phyloP scores from a whole-genome alignment of 2,797 vertebrate genomes.

The Mionectes olivaceus region DNA sequence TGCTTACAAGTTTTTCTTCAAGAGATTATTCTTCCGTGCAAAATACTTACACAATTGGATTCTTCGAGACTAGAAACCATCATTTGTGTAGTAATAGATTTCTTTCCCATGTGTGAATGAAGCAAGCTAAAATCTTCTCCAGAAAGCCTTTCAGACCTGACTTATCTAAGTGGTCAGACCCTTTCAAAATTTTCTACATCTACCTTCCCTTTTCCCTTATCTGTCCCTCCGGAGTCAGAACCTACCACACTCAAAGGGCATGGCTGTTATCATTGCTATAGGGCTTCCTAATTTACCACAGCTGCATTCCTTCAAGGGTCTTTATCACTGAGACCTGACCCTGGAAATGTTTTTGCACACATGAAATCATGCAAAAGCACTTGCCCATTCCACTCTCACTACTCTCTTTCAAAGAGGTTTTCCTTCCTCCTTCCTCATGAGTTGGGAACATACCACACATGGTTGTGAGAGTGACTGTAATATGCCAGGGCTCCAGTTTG shows the following conservation, averaged over 20 bases:
- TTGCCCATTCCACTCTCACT: neutral
- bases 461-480: neutral
- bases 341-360: neutral
- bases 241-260: rapidly evolving
- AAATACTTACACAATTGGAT: neutral
- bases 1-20: neutral
- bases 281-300: neutral
- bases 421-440: neutral
- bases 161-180: neutral
- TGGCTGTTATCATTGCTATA: neutral
- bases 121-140: neutral
- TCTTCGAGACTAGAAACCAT: neutral
- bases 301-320: neutral
- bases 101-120: neutral
- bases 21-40: neutral
- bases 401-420: neutral
- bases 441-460: neutral
- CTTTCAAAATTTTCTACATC: neutral
- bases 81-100: neutral
- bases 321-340: neutral
- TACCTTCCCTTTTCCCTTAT: neutral
- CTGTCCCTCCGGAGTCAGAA: neutral
- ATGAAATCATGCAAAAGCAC: neutral
- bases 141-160: neutral
- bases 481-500: conserved; percentile 34